Base-by-base conservation (phyloP, 2,888 invertebrate species). In the Drosophila lacicola region DNA sequence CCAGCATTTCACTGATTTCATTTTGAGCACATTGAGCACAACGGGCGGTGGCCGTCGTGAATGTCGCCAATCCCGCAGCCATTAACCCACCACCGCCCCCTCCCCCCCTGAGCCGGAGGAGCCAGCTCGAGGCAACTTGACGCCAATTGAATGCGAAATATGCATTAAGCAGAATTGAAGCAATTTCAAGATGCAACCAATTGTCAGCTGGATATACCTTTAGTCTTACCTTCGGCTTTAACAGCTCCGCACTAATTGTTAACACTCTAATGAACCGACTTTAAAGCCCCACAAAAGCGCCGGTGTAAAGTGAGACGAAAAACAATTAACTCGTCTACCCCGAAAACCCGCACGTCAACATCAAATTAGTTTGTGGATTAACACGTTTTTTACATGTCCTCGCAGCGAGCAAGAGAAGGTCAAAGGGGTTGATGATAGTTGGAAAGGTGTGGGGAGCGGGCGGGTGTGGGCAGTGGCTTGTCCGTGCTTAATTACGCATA, bases 1-100 rank as follows among this genome's bases (percentile, higher is more conserved):
- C 79, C 74, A 80, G 64, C 73, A 73, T 74, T 87, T 86, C 75
- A 82, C 86, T 85, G 83, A 84, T 82, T 85, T 85, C 78, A 82
- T 85, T 70, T 74, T 68, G 64, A 86, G 87, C 71, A 62, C 80
- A 73, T 68, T 62, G 73, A 66, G 77, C 65, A 44, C 69, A 62
- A 49, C 41, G 62, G 68, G 65, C 21, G 71, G 65, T 49, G 36
- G 49, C 13, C 34, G 19, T 19, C 47, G 25, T 44, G 5, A 62
- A 29, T 44, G 55, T 45, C 34, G 19, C 68, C 45, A 34, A 57
- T 39, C n/a, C 36, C 67, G 46, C 14, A 39, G 13, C 19, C 36
- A 47, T 64, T 50, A 10, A 19, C 19, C 19, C n/a, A 53, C 29
- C 29, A 19, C 34, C 21, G 5, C 42, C 49, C 47, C 19, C 19